These are phyloP conservation scores for Amblyraja radiata DNA, from an alignment of 2,797 vertebrate species.

Conservation along the genomic window DNA sequence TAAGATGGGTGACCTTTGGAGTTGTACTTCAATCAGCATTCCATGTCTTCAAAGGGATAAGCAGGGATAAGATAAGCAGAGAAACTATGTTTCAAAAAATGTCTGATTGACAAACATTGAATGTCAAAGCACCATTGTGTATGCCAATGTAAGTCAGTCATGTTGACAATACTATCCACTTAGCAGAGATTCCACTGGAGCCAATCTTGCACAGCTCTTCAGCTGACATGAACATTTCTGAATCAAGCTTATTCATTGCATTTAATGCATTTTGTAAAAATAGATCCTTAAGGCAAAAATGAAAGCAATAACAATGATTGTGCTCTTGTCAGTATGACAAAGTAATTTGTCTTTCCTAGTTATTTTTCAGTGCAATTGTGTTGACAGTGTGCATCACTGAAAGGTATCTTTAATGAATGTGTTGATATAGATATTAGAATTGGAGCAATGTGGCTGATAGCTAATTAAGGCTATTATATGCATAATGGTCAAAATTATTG, in stretches of 20 bases:
- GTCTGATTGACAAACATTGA: neutral
- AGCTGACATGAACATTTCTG: neutral
- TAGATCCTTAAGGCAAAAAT: neutral
- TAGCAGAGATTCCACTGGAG: conserved; percentile 44
- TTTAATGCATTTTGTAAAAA: neutral
- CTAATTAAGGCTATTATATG: neutral
- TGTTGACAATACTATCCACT: conserved; percentile 53
- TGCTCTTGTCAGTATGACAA: conserved; percentile 1
- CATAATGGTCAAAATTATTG: neutral
- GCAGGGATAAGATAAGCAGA: neutral
- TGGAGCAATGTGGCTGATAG: neutral
- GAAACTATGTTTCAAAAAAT: neutral
- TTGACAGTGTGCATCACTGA: neutral
- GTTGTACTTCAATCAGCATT: neutral
- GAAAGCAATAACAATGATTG: neutral
- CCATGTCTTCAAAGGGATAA: neutral
- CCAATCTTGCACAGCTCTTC: neutral
- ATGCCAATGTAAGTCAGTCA: conserved; percentile 62
- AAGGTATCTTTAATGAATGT: neutral
- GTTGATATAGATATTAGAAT: neutral
- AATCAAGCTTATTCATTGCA: neutral
- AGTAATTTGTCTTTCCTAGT: conserved; percentile 11
- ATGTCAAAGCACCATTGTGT: conserved; percentile 51
- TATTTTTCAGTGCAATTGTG: conserved; percentile 2
- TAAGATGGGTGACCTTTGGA: neutral